Evolutionary conservation across 2,113 vertebrate species (phyloP), one percentile per base, ranked within the genome.

Genomic region (Phylloscopus whistleri): DNA sequence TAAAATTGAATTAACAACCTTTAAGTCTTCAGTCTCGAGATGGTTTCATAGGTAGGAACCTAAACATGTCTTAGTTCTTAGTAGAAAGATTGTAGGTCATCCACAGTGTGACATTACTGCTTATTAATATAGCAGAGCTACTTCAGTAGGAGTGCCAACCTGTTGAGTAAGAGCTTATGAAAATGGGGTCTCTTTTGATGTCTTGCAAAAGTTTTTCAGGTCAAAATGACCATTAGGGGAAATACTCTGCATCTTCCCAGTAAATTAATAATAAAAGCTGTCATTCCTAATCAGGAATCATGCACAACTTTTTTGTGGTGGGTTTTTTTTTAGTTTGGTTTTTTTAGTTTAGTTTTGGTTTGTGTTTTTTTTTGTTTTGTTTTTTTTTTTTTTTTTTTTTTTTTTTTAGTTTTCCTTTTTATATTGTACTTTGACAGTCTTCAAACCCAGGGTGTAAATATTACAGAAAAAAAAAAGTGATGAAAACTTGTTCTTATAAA

Each of bases 161-260:
- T 95, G 87, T 97, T 96, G 95, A 95, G 62, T 95, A 95, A 87
- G 89, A 93, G 74, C 73, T 95, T 91, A 87, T 67, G 92, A 93
- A 96, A 93, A 95, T 93, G 85, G 85, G 90, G 86, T 68, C 94
- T 68, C 94, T 95, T 82, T 91, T 92, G 44, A 87, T 93, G 84
- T 78, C 84, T 87, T 92, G 60, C 22, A 75, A 10, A 93, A 94
- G 93, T 93, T 96, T 60, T 91, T 72, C 49, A 82, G 84, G 79
- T 81, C 58, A 30, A 49, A 88, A 30, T 93, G 91, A 87, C 94
- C 77, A 87, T 64, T 55, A 81, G 39, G 43, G 64, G 60, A 78
- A 81, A 72, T 68, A 69, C 30, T 72, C 9, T 90, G 17, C 55
- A 59, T 90, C 76, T 81, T 92, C 33, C 8, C 33, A 48, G 35